Percentiles rank a stretch among this genome's conserved stretches.
These are phyloP conservation scores for Drosophila mayri DNA, from an alignment of 1,140 invertebrate genomes.

Conservation along the genomic window DNA sequence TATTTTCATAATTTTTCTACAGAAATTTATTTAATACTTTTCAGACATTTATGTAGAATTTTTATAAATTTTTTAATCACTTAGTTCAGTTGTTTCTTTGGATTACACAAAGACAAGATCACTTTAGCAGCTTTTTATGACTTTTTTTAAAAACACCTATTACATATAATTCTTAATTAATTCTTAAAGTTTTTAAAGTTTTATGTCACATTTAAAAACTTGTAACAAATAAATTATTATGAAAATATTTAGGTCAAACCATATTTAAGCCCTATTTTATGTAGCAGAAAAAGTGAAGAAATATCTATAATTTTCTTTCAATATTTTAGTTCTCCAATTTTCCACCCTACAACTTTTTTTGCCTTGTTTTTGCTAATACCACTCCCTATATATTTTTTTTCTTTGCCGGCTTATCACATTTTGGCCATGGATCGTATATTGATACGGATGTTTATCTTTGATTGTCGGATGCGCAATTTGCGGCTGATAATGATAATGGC, in stretches of 20 bases:
- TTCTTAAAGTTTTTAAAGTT: background rate
- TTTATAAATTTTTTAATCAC: background rate
- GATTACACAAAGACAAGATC: background rate
- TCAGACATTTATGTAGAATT: background rate
- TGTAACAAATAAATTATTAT: too few species aligned
- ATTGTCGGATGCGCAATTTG: slow-evolving; percentile 64
- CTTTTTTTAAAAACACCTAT: background rate
- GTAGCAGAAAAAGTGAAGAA: background rate
- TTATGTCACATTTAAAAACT: too few species aligned
- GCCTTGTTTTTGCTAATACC: slow-evolving; percentile 10
- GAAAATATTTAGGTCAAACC: background rate
- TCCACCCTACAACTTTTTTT: slow-evolving; percentile 1
- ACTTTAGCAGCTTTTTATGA: background rate
- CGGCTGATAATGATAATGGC: slow-evolving; percentile 60
- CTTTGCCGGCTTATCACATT: slow-evolving; percentile 44
- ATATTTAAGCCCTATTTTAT: background rate
- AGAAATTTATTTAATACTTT: background rate
- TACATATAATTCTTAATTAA: background rate
- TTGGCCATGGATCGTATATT: slow-evolving; percentile 48
- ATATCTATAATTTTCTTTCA: background rate
- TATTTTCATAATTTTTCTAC: slow-evolving; percentile 9
- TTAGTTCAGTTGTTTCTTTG: background rate
- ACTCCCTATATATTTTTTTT: slow-evolving; percentile 9
- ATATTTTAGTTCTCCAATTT: slow-evolving; percentile 7
- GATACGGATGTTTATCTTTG: slow-evolving; percentile 70